Percentiles rank a stretch among this genome's conserved stretches.
Conservation (phyloP, 1,140 invertebrate genomes). For the Drosophila bocki region DNA sequence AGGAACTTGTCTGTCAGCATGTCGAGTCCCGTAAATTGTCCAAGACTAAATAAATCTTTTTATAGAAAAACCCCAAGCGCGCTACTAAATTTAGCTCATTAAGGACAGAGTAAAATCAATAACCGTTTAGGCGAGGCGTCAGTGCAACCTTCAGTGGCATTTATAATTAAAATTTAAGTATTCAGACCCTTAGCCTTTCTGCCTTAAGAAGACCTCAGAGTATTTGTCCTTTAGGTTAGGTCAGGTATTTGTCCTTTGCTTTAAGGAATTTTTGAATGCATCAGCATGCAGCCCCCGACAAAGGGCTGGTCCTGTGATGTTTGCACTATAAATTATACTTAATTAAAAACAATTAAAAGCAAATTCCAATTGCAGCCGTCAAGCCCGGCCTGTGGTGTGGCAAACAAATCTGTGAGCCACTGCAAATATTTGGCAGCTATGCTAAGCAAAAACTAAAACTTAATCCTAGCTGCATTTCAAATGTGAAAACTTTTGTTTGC, state of each 20-base stretch:
- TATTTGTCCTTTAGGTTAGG: too few relatives aligned
- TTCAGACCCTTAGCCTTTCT: background rate
- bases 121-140: conserved; percentile 11
- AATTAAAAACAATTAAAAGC: conserved; percentile 84
- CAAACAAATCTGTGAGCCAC: conserved; percentile 51
- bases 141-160: background rate
- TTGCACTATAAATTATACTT: conserved; percentile 80
- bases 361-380: conserved; percentile 56
- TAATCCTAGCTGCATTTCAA: conserved; percentile 74
- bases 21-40: conserved; percentile 1
- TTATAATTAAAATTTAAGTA: conserved; percentile 28
- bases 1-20: conserved; percentile 61
- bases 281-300: conserved; percentile 42
- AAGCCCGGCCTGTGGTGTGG: conserved; percentile 41
- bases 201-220: too few relatives aligned
- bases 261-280: conserved; percentile 31
- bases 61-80: background rate
- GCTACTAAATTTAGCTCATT: conserved; percentile 5
- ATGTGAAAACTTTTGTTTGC: conserved; percentile 69
- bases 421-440: conserved; percentile 73
- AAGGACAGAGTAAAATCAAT: conserved; percentile 32
- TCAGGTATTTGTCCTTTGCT: background rate
- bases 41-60: conserved; percentile 2
- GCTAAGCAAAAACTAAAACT: conserved; percentile 70
- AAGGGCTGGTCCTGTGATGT: conserved; percentile 47